phyloP scores from a whole-genome alignment of 2,113 vertebrate species.

The Tupaia tana region DNA sequence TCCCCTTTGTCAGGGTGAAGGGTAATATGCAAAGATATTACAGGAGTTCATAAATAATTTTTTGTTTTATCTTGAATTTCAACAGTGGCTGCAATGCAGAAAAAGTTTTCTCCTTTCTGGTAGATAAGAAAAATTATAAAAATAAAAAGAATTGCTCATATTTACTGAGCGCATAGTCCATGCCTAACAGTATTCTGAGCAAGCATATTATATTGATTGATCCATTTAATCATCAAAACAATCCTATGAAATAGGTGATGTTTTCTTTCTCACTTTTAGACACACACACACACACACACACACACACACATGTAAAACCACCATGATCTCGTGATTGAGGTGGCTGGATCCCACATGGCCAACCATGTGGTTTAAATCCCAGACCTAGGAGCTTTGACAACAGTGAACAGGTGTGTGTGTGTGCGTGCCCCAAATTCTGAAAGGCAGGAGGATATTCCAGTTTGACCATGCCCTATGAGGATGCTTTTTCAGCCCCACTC shows the following conservation, averaged over 20 bases:
- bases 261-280: background rate
- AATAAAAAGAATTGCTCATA: background rate
- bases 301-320: too few species aligned
- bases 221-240: background rate
- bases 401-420: too few species aligned
- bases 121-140: conserved; percentile 23
- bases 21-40: background rate
- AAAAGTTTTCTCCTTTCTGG: background rate
- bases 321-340: too few species aligned
- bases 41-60: background rate
- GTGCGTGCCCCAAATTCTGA: too few species aligned
- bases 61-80: background rate
- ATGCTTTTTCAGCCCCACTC: too few species aligned
- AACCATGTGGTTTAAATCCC: too few species aligned
- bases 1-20: background rate
- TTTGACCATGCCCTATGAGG: too few species aligned
- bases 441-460: too few species aligned
- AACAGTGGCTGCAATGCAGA: background rate
- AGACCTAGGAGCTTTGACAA: too few species aligned
- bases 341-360: too few species aligned
- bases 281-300: background rate
- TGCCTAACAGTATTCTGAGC: background rate
- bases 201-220: background rate
- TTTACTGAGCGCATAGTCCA: background rate
- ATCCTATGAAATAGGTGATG: background rate